Percentiles rank a stretch among this genome's conserved stretches.
Evolutionary conservation across 2,888 invertebrate species (phyloP).

Genomic region (Drosophila neoperkinsi): DNA sequence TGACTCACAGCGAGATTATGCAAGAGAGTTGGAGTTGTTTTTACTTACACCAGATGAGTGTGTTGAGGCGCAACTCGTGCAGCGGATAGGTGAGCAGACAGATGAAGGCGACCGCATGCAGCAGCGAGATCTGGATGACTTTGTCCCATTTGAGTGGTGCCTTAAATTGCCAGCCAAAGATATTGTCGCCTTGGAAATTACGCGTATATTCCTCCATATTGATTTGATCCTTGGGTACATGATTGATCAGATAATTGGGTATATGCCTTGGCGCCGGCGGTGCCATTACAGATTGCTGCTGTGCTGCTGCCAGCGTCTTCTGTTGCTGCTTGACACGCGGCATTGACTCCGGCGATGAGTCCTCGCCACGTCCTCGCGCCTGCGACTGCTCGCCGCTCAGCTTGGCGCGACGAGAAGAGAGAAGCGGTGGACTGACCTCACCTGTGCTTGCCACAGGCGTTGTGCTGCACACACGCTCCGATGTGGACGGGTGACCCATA

Average conservation of each 20-base stretch:
- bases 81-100: conserved; percentile 83
- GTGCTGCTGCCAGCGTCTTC: conserved; percentile 40
- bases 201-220: conserved; percentile 79
- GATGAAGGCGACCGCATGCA: conserved; percentile 86
- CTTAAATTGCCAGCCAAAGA: conserved; percentile 85
- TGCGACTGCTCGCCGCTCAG: conserved; percentile 50
- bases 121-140: conserved; percentile 86
- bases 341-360: conserved; percentile 64
- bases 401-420: conserved; percentile 59
- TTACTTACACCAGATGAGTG: conserved; percentile 88
- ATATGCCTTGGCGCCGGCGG: conserved; percentile 21
- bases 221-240: conserved; percentile 74
- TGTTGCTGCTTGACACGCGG: conserved; percentile 45
- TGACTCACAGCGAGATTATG: neutral
- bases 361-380: conserved; percentile 54
- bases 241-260: conserved; percentile 44
- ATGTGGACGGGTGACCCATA: conserved; percentile 84
- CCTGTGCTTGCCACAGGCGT: conserved; percentile 59
- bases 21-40: neutral
- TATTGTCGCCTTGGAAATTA: conserved; percentile 79
- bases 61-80: conserved; percentile 83
- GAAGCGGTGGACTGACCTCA: conserved; percentile 59
- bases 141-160: conserved; percentile 89
- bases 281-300: conserved; percentile 1
- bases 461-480: conserved; percentile 81